Evolutionary conservation across 2,113 vertebrate species (phyloP), one percentile per base, ranked within the genome.

Genomic region (Apistogramma diplotaenia): DNA sequence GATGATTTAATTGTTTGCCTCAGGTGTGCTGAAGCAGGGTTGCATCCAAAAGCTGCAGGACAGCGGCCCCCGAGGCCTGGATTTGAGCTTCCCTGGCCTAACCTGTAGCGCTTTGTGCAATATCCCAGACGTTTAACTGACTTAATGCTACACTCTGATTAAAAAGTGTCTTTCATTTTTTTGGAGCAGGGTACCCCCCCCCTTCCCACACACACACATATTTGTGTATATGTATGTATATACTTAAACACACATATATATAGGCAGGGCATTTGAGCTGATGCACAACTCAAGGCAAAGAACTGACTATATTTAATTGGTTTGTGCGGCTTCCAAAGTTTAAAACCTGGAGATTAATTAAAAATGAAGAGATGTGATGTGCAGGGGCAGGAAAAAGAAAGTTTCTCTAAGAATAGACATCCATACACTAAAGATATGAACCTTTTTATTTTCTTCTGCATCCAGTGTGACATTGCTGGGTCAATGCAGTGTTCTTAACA

Each of bases 301-400:
- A 40, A 62, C 43, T 18, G 12, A 70, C 78, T 87, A 65, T 18
- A 87, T 90, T 85, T 84, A 87, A 85, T 84, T 83, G 79, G 65
- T 77, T 88, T 76, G 76, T 27, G 54, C 67, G 67, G 80, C 76
- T 79, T 90, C 8, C 74, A 57, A 29, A 80, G 77, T 75, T 78
- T 85, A 87, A 87, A 84, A 90, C 83, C 79, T 78, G 43, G 61
- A 85, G 77, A 89, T 90, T 83, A 90, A 92, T 89, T 89, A 86
- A 91, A 90, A 91, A 83, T 55, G 33, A 85, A 86, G 84, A 76
- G 72, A 85, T 67, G 40, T 65, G 70, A 87, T 60, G 76, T 82
- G 78, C 82, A 85, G 53, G 74, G 75, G 15, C 83, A 59, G 31
- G 35, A 10, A 15, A 16, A 31, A 9, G 74, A 83, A 84, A 78